Percentiles rank a stretch among this genome's conserved stretches.
These are phyloP conservation scores for Homarus gammarus DNA, from an alignment of 2,888 invertebrate genomes.

Conservation along the genomic window DNA sequence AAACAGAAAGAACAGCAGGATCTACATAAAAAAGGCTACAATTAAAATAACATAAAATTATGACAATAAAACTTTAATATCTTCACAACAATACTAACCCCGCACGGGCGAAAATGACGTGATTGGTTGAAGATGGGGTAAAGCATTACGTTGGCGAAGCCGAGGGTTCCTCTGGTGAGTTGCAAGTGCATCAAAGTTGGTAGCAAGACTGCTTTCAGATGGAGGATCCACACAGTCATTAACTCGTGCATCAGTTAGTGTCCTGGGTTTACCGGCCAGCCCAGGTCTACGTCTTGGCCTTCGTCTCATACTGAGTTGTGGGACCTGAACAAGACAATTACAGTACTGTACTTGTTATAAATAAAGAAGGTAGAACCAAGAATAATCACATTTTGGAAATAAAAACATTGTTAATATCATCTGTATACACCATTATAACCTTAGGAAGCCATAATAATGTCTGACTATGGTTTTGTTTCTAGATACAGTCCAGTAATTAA, in stretches of 20 bases:
- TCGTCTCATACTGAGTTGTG: neutral
- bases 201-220: neutral
- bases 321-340: neutral
- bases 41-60: no score
- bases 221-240: neutral
- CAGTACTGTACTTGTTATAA: no score
- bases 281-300: neutral
- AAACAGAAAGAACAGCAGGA: no score
- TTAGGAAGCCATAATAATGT: no score
- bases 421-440: no score
- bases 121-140: slow-evolving; percentile 3
- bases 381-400: no score
- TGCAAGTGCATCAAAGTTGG: neutral
- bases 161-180: neutral
- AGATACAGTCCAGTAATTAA: no score
- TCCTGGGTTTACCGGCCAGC: neutral
- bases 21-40: no score
- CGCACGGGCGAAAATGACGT: slow-evolving; percentile 17
- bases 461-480: no score
- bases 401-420: no score
- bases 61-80: neutral
- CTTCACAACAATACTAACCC: slow-evolving; percentile 6
- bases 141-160: neutral
- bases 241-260: neutral
- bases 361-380: no score